These are phyloP conservation scores for Athene noctua DNA, from an alignment of 2,113 vertebrate genomes.

Conservation along the genomic window DNA sequence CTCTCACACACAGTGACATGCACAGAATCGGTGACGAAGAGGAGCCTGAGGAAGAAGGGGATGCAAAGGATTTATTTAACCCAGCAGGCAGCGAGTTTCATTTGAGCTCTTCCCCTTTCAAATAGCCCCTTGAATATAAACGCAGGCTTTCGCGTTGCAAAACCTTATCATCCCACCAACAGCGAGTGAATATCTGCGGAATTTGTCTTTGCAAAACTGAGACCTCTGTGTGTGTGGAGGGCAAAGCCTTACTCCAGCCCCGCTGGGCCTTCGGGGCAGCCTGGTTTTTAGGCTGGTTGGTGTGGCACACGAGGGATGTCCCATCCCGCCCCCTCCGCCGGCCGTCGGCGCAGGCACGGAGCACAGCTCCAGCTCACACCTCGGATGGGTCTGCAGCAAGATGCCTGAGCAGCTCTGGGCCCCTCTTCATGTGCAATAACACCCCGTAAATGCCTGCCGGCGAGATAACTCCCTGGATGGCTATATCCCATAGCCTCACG, in stretches of 20 bases:
- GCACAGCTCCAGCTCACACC: background rate
- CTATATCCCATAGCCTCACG: background rate
- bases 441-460: background rate
- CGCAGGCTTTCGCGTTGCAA: background rate
- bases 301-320: fast-evolving
- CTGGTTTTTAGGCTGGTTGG: background rate
- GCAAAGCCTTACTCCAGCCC: background rate
- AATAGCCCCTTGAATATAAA: background rate
- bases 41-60: background rate
- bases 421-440: background rate
- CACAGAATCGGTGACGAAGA: fast-evolving
- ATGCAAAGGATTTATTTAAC: background rate
- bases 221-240: background rate
- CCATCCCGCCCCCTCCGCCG: background rate
- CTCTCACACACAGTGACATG: fast-evolving
- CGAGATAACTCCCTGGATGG: background rate
- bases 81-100: background rate
- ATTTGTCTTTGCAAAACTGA: background rate
- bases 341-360: fast-evolving
- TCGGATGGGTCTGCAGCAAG: background rate
- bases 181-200: background rate
- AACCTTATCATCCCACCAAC: background rate
- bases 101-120: background rate
- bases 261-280: background rate
- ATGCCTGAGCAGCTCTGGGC: background rate